Base-by-base conservation (phyloP, 2,888 invertebrate species). In the Aphodius sticticus region DNA sequence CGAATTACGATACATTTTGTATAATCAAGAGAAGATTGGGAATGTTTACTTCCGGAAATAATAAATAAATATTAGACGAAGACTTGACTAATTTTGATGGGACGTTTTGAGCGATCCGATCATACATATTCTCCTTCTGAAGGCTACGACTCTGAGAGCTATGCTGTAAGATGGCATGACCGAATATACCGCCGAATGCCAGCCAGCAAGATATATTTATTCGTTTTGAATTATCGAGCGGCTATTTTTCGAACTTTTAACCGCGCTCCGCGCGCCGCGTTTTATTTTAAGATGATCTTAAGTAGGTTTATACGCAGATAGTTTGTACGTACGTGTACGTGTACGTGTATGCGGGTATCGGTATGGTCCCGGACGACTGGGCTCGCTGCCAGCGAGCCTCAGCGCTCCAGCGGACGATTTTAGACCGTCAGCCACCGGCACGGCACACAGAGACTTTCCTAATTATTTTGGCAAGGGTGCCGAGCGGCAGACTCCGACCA, bases 401-500 rank as follows among this genome's bases (percentile, higher is more conserved):
- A 26, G 85, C 85, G 80, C 70, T 72, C 77, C 81, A 85, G 85
- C 84, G 84, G 81, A 84, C 85, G 84, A 79, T 84, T 85, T 85
- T 85, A 85, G 85, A 83, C 82, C 83, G 80, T 26, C 26, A 26
- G 26, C 26, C 26, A 26, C 3, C 26, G 26, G 26, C 26, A 26
- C 26, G 26, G 26, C 26, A 81, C 82, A 80, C 79, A 79, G 80
- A 91, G 92, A 92, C 93, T 93, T 92, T 93, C 92, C 93, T 93
- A 93, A 94, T 94, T 93, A 93, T 94, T 94, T 94, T 94, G 94
- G 94, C 94, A 94, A 92, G 91, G 91, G 91, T 90, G 91, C 90
- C 90, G 79, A 77, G 82, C 82, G 80, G 82, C 82, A 83, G 83
- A 84, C 83, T 84, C 82, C 81, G 82, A 83, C 83, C 84, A 81